These are phyloP conservation scores for Rhamnusium bicolor DNA, from an alignment of 2,888 invertebrate species.

Conservation along the genomic window DNA sequence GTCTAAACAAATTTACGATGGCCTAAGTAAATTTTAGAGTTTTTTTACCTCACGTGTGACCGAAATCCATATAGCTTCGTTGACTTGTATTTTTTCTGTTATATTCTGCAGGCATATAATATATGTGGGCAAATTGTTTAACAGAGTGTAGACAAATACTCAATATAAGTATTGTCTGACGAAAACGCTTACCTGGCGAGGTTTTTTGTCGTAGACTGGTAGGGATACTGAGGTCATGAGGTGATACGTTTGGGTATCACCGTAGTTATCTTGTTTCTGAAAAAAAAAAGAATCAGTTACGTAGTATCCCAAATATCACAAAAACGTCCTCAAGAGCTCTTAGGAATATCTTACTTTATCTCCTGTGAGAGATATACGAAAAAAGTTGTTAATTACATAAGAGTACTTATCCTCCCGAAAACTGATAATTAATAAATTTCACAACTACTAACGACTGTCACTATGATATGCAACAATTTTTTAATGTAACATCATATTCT, in stretches of 20 bases:
- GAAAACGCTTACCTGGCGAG: conserved; percentile 82
- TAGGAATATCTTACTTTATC: no score
- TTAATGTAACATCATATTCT: no score
- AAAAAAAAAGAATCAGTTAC: no score
- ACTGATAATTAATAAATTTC: no score
- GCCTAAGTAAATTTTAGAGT: conserved; percentile 22
- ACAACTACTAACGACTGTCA: no score
- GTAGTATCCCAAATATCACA: no score
- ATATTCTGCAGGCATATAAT: conserved; percentile 88
- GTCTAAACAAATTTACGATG: conserved; percentile 39
- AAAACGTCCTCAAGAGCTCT: no score
- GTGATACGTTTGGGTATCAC: conserved; percentile 80
- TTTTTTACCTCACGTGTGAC: conserved; percentile 90
- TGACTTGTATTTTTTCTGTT: conserved; percentile 95
- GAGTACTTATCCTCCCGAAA: no score
- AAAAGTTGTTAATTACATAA: no score
- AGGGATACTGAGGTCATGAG: conserved; percentile 95
- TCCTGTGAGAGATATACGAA: no score
- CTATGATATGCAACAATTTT: no score
- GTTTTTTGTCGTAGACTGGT: conserved; percentile 92
- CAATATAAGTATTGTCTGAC: not conserved
- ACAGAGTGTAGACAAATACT: conserved; percentile 1
- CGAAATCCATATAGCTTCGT: conserved; percentile 94
- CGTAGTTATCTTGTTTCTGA: conserved; percentile 77
- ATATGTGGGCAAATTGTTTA: conserved; percentile 17